Percentiles rank a stretch among this genome's conserved stretches.
phyloP scores from a whole-genome alignment of 1,140 invertebrate species.

The Chrysopa pallens region DNA sequence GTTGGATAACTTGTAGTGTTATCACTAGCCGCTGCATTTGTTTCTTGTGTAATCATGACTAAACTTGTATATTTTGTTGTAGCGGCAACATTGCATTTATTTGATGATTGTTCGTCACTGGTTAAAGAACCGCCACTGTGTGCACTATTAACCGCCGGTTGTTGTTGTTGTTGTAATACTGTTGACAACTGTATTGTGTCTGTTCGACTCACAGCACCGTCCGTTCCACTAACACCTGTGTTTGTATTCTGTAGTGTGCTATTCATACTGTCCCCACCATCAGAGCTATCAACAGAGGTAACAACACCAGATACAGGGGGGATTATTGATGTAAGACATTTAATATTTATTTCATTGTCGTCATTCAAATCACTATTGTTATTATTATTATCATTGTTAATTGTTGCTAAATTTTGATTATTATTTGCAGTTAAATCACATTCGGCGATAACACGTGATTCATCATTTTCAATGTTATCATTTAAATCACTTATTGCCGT shows the following conservation, averaged over 20 bases:
- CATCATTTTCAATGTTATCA: constrained; percentile 11
- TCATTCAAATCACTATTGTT: too few relatives aligned
- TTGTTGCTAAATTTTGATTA: too few relatives aligned
- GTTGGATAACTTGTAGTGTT: constrained; percentile 8
- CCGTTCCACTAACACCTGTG: not conserved
- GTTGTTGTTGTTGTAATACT: not conserved
- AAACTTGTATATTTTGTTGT: constrained; percentile 53
- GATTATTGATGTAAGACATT: not conserved
- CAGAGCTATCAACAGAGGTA: too few relatives aligned
- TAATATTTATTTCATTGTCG: too few relatives aligned
- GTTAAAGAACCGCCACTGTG: constrained; percentile 8
- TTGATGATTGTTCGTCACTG: constrained; percentile 28
- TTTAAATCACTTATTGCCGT: not conserved
- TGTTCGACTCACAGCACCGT: not conserved
- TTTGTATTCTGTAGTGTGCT: not conserved
- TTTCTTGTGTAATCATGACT: constrained; percentile 69
- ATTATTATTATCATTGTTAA: too few relatives aligned
- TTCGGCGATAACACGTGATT: not conserved
- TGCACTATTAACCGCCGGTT: constrained; percentile 15
- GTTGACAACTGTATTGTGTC: not conserved
- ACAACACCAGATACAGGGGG: not conserved
- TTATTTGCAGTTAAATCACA: too few relatives aligned
- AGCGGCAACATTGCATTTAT: constrained; percentile 25
- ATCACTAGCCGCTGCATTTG: not conserved
- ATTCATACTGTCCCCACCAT: too few relatives aligned